Conservation (phyloP, 2,888 invertebrate species). For the Callyntrura guangdongensis region DNA sequence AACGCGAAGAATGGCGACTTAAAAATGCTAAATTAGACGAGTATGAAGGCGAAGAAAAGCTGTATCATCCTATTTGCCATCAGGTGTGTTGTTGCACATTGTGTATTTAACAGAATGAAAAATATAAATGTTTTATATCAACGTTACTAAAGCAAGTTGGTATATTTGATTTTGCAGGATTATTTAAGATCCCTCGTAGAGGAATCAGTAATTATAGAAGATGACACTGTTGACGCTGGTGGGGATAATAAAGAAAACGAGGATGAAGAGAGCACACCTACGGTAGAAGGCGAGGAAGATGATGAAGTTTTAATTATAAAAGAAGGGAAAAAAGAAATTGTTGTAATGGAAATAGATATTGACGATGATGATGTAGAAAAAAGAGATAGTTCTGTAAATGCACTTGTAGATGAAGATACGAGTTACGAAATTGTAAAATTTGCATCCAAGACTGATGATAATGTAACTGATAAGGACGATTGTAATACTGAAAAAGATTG, state of each 20-base stretch:
- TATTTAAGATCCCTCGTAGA: constrained; percentile 82
- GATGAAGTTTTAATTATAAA: constrained; percentile 84
- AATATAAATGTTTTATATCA: too few relatives aligned
- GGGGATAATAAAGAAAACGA: constrained; percentile 86
- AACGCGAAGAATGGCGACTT: constrained; percentile 99
- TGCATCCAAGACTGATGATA: constrained; percentile 74
- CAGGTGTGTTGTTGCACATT: constrained; percentile 56
- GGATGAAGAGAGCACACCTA: constrained; percentile 84
- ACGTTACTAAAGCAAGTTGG: neutral
- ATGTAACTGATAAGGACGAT: constrained; percentile 73
- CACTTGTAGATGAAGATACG: constrained; percentile 67
- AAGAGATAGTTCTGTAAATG: constrained; percentile 68
- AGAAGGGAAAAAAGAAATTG: constrained; percentile 84
- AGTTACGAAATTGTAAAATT: constrained; percentile 53
- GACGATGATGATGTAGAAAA: constrained; percentile 88
- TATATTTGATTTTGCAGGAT: constrained; percentile 70
- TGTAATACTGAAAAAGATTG: constrained; percentile 69
- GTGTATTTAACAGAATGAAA: neutral
- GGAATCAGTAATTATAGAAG: constrained; percentile 86
- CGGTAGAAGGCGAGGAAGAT: constrained; percentile 76
- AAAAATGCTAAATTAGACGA: constrained; percentile 89
- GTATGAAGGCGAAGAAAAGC: constrained; percentile 89
- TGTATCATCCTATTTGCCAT: constrained; percentile 96
- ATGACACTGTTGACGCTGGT: constrained; percentile 86
- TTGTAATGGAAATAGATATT: constrained; percentile 89